Percentiles rank a stretch among this genome's conserved stretches.
These are phyloP conservation scores for Tokudaia muenninki DNA, from an alignment of 2,797 vertebrate species.

Conservation along the genomic window DNA sequence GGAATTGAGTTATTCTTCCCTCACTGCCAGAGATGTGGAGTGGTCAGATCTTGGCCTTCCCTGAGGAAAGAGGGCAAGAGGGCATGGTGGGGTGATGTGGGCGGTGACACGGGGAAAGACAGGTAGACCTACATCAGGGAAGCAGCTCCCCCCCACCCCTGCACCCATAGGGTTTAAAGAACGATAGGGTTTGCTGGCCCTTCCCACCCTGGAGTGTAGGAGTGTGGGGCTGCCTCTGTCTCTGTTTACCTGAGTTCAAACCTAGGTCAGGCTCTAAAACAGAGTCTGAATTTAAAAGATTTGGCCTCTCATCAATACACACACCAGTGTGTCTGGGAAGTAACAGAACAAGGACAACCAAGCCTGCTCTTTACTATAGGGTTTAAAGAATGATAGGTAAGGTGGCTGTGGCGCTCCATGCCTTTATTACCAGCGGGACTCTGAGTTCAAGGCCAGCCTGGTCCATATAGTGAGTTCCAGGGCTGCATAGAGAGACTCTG, in stretches of 20 bases:
- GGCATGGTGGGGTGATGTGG: fast-evolving
- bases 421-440: background rate
- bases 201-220: too few relatives aligned
- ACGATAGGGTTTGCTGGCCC: too few relatives aligned
- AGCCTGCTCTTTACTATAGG: too few relatives aligned
- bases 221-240: too few relatives aligned
- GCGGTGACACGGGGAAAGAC: too few relatives aligned
- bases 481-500: background rate
- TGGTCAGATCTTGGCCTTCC: background rate
- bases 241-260: background rate
- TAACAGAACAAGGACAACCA: background rate
- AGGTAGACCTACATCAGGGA: background rate
- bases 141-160: too few relatives aligned
- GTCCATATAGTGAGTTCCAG: background rate
- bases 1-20: background rate
- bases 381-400: background rate
- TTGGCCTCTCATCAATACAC: background rate
- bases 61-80: background rate
- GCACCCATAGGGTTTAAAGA: too few relatives aligned
- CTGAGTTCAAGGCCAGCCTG: background rate
- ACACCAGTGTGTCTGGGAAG: background rate
- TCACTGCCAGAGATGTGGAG: fast-evolving
- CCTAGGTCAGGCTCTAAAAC: background rate
- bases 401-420: background rate
- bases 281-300: background rate